These are phyloP conservation scores for Onthophagus taurus DNA, from an alignment of 1,140 invertebrate genomes.

Conservation along the genomic window DNA sequence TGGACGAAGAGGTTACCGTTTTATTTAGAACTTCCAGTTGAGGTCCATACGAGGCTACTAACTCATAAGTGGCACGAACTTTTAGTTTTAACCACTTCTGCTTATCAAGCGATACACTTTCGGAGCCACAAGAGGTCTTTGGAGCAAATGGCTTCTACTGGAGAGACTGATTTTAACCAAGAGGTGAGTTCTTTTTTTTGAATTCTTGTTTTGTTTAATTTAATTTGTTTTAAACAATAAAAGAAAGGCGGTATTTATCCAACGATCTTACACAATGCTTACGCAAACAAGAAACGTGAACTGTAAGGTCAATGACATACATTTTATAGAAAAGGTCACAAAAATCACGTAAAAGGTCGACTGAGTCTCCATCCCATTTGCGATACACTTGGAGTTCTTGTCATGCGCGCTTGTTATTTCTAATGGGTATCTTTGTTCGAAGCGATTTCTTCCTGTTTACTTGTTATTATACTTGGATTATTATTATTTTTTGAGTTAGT, in stretches of 20 bases:
- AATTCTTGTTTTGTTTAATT: not conserved
- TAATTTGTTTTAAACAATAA: not conserved
- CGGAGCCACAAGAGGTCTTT: constrained; percentile 42
- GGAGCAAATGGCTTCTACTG: constrained; percentile 34
- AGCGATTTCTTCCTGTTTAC: too few relatives aligned
- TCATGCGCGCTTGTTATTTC: too few relatives aligned
- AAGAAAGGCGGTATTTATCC: not conserved
- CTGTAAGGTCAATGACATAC: too few relatives aligned
- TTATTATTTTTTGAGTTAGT: too few relatives aligned
- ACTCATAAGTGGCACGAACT: constrained; percentile 98
- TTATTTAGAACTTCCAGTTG: constrained; percentile 88
- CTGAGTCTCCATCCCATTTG: too few relatives aligned
- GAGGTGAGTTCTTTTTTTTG: constrained; percentile 48
- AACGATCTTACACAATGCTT: not conserved
- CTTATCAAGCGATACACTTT: constrained; percentile 80
- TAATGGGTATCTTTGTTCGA: too few relatives aligned
- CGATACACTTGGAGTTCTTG: too few relatives aligned
- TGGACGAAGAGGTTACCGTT: constrained; percentile 97
- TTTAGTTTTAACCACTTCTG: constrained; percentile 84
- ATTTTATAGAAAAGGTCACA: too few relatives aligned
- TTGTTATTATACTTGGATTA: too few relatives aligned
- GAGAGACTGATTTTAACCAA: constrained; percentile 63
- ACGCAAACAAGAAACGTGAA: not conserved
- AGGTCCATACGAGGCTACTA: constrained; percentile 86
- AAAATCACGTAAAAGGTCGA: too few relatives aligned